Base-by-base conservation (phyloP, 2,113 vertebrate species). In the Peromyscus maniculatus region DNA sequence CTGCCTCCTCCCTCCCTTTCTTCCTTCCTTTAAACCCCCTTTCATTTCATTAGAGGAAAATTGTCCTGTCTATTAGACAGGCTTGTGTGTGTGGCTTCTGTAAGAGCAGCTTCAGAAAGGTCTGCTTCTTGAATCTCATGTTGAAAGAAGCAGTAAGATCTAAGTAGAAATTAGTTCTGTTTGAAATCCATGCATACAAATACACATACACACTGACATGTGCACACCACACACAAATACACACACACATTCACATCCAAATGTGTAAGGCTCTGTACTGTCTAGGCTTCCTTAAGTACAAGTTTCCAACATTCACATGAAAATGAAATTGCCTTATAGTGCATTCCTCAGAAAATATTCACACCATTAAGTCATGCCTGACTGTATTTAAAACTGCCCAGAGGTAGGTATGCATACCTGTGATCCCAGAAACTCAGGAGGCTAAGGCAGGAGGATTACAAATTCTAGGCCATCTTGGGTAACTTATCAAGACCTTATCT, bases 11-110 rank as follows among this genome's bases (percentile, higher is more conserved):
- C 66, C 26, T 91, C 8, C 8, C 57, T 95, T 79, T 12, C 43
- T 15, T 28, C 74, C 11, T 77, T 46, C 43, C 94, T 91, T 7
- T 4, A 84, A 87, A 93, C 43, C n/a, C 17, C 71, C 19, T 87
- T 95, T 86, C 87, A 80, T 97, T 83, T n/a, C 87, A 33, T 7
- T n/a, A 49, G 33, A 17, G 62, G 43, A 90, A 83, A 39, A n/a
- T 7, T 4, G 39, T 24, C 31, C 39, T 43, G 19, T 59, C 52
- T 91, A 3, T 78, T 87, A 52, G 64, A 82, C 0, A 77, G 22
- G 16, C 71, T 59, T 66, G 57, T 74, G n/a, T 74, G 11, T 77
- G 19, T 83, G n/a, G 59, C 82, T 80, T 96, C 83, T 21, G 82
- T 62, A 64, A 75, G 33, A 36, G 36, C 49, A 59, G 24, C 19